Base-by-base conservation (phyloP, 2,888 invertebrate species). In the Habrosyne pyritoides region DNA sequence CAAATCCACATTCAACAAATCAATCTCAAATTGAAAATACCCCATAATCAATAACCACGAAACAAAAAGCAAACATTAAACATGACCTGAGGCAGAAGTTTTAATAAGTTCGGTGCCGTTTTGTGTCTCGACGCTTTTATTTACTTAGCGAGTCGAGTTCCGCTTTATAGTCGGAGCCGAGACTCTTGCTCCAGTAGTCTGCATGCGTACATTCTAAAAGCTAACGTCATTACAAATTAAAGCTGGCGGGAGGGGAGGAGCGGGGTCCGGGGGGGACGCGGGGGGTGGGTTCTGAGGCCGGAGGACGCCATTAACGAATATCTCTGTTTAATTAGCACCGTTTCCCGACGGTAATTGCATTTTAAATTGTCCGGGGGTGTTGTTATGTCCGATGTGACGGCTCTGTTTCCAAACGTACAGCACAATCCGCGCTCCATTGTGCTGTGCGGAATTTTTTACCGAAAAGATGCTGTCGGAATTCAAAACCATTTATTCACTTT, bases 301-400 rank as follows among this genome's bases (percentile, higher is more conserved):
- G 53, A 63, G 30, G 52, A 36, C 59, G 56, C 72, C 76, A 77
- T 79, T 78, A 77, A 71, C 79, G 79, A 77, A 79, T 81, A 82
- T 83, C 81, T 81, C 76, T 72, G 79, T 83, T 83, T 86, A 85
- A 86, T 87, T 86, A 86, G 83, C 81, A 71, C 69, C 70, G 73
- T 72, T 78, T 77, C 78, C 70, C 71, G 70, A 74, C 73, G 75
- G 77, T 84, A 84, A 86, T 87, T 85, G 81, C 83, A 75, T 82
- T 85, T 84, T 84, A 84, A 84, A 84, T 80, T 76, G 81, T 75
- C 71, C 70, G 67, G 69, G 61, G 68, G 67, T 67, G 66, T 66
- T 66, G 60, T 60, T 10, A 49, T 30, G 57, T 53, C 53, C 55
- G 53, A 53, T 30, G 42, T 52, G 28, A 26, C 26, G 28, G 50